Conservation (phyloP, 2,113 vertebrate genomes). For the Salminus brasiliensis region DNA sequence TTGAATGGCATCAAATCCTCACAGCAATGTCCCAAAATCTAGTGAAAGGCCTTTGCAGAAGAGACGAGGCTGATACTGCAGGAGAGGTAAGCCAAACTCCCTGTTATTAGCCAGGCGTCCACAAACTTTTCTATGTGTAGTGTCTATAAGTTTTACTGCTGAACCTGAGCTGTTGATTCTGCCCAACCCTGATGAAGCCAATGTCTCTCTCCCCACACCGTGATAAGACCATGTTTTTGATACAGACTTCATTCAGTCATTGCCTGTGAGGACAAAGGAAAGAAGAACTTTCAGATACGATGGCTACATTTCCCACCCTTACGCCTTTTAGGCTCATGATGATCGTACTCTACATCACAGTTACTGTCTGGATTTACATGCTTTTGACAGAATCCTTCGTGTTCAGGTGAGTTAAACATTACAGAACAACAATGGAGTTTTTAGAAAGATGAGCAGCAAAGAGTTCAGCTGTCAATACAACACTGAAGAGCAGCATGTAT, state of each 20-base stretch:
- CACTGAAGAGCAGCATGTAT: too few relatives aligned
- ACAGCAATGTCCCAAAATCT: too few relatives aligned
- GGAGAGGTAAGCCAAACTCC: too few relatives aligned
- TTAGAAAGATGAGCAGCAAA: neutral
- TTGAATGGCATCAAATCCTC: too few relatives aligned
- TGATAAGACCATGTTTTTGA: neutral
- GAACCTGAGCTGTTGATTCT: too few relatives aligned
- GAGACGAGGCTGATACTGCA: too few relatives aligned
- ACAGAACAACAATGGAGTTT: neutral
- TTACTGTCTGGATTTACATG: neutral
- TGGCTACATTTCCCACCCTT: neutral
- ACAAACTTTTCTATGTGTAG: too few relatives aligned
- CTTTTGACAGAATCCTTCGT: neutral
- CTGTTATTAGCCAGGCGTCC: too few relatives aligned
- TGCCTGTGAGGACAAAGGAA: too few relatives aligned
- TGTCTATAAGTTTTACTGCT: too few relatives aligned
- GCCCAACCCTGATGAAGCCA: neutral
- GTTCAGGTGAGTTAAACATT: neutral
- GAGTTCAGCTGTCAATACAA: neutral
- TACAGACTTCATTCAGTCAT: neutral
- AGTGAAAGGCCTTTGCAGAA: too few relatives aligned
- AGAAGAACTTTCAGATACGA: neutral
- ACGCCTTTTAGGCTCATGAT: neutral
- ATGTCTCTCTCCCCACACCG: neutral
- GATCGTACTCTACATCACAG: neutral